Evolutionary conservation across 2,797 vertebrate genomes (phyloP).

Genomic region (Gymnopithys bicolor): DNA sequence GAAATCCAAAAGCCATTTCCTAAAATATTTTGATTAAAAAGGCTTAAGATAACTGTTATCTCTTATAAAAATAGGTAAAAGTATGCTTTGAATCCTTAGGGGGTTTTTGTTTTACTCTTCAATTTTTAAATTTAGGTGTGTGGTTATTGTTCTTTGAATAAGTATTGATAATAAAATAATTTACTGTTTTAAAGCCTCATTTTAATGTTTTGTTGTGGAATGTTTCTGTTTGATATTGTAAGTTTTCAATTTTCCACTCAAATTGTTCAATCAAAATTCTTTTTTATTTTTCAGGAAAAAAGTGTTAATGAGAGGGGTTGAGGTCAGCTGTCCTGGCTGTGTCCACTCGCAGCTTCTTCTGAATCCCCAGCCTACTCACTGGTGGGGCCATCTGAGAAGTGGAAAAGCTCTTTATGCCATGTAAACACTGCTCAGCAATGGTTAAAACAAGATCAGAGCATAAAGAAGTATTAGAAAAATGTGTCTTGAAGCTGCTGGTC

Average conservation of each 20-base stretch:
- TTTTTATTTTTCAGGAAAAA: neutral
- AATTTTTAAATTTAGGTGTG: neutral
- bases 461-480: neutral
- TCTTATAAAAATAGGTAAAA: neutral
- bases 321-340: no score
- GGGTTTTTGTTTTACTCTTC: neutral
- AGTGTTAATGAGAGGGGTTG: neutral
- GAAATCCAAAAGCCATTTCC: constrained; percentile 2
- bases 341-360: neutral
- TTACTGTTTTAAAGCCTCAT: neutral
- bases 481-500: neutral
- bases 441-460: neutral
- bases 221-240: neutral
- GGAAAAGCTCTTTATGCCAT: neutral
- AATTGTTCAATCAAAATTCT: neutral
- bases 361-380: neutral
- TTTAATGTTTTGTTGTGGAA: neutral
- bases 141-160: neutral
- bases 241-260: neutral
- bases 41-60: neutral
- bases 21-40: neutral
- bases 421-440: neutral
- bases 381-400: rapidly evolving
- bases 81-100: neutral
- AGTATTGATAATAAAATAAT: neutral